Percentiles rank a stretch among this genome's conserved stretches.
Evolutionary conservation across 92 coral and sea anemone species (phyloP).

Genomic region (Porites evermanni): DNA sequence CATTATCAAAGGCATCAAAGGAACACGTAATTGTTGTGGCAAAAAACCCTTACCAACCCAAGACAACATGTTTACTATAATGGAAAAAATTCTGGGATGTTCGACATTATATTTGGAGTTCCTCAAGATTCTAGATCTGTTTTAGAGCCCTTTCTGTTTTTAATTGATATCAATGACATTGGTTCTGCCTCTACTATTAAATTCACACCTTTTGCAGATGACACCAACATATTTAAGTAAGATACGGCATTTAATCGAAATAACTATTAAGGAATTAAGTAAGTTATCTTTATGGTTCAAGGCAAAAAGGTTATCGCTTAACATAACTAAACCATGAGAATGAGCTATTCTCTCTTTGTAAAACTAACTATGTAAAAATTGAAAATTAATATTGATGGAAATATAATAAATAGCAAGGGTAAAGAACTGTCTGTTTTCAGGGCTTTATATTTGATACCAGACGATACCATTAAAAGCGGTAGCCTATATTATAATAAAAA

Average conservation of each 20-base stretch:
- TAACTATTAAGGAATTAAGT: not conserved
- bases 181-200: not conserved
- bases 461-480: too few relatives aligned
- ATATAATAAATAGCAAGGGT: not conserved
- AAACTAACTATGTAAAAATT: not conserved
- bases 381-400: not conserved
- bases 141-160: not conserved
- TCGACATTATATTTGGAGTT: not conserved
- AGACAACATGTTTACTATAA: too few relatives aligned
- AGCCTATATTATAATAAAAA: too few relatives aligned
- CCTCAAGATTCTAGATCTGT: not conserved
- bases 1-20: too few relatives aligned
- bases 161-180: not conserved
- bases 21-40: too few relatives aligned
- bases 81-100: not conserved
- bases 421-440: too few relatives aligned
- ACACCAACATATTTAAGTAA: not conserved
- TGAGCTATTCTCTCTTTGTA: not conserved
- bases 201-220: constrained; percentile 2
- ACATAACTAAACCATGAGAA: too few relatives aligned
- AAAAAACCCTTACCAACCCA: too few relatives aligned
- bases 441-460: too few relatives aligned
- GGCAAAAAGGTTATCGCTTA: not conserved
- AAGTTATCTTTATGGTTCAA: not conserved
- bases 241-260: not conserved